phyloP scores from a whole-genome alignment of 2,113 vertebrate species.

The Elephas maximus region DNA sequence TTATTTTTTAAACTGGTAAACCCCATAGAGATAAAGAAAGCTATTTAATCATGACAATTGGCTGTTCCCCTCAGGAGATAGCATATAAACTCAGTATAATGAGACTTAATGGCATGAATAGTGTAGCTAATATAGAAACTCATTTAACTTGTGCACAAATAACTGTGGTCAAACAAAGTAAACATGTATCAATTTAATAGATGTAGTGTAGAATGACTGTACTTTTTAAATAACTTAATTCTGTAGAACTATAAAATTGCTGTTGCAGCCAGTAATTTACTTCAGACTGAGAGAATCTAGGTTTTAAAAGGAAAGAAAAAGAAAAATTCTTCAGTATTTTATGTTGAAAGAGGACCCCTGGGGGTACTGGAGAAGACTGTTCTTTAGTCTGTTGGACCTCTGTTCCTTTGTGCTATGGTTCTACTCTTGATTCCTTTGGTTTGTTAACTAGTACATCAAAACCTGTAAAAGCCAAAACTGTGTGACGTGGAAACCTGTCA shows the following conservation, averaged over 20 bases:
- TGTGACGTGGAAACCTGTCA: neutral
- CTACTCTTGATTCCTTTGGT: neutral
- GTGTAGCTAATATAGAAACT: constrained; percentile 29
- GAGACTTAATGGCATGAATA: constrained; percentile 20
- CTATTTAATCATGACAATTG: constrained; percentile 8
- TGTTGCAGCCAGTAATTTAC: constrained; percentile 23
- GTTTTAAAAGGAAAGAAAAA: neutral
- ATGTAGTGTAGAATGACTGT: neutral
- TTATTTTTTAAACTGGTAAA: neutral
- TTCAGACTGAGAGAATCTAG: neutral
- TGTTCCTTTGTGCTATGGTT: neutral
- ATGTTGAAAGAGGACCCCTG: neutral
- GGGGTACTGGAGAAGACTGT: neutral
- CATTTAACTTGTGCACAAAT: constrained; percentile 47
- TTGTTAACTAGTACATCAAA: neutral
- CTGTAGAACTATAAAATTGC: neutral
- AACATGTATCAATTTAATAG: constrained; percentile 63
- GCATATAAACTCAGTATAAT: constrained; percentile 55
- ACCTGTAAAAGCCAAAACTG: neutral
- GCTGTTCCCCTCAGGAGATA: constrained; percentile 29
- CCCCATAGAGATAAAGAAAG: neutral
- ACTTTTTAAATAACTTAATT: constrained; percentile 7
- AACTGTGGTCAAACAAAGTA: constrained; percentile 51
- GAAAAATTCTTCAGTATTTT: neutral
- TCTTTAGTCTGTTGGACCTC: neutral